These are phyloP conservation scores for Drosophila eohydei DNA, from an alignment of 2,888 invertebrate species.

Conservation along the genomic window DNA sequence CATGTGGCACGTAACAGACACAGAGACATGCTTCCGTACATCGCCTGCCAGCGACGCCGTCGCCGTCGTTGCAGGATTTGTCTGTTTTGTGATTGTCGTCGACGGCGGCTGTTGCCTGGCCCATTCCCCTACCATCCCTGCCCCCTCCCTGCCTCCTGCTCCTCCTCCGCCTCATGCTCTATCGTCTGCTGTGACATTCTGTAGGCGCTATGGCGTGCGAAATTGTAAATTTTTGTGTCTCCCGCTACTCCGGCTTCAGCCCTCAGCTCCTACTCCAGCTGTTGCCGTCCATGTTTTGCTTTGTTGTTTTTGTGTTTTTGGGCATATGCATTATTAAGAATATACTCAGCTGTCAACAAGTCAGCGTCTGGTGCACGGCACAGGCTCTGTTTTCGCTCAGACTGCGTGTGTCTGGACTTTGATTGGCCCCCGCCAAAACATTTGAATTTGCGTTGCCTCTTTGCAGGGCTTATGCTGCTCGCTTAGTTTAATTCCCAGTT, in stretches of 20 bases:
- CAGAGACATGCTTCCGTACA: conserved; percentile 67
- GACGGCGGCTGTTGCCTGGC: conserved; percentile 17
- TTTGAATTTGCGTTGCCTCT: conserved; percentile 34
- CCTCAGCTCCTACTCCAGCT: conserved; percentile 14
- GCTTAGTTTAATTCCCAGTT: conserved; percentile 8
- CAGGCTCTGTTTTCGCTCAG: conserved; percentile 12
- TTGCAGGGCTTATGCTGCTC: conserved; percentile 8
- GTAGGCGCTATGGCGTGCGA: conserved; percentile 79
- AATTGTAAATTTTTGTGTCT: conserved; percentile 74
- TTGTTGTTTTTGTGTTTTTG: conserved; percentile 50
- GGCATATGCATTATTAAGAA: conserved; percentile 76
- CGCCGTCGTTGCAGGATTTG: conserved; percentile 65
- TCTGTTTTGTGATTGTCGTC: conserved; percentile 70
- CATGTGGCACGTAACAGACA: conserved; percentile 80
- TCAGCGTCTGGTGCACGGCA: conserved; percentile 62
- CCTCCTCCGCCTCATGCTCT: not conserved
- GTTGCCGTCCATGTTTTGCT: conserved; percentile 39
- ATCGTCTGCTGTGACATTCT: conserved; percentile 63
- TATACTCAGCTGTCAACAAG: conserved; percentile 80
- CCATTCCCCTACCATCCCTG: not conserved
- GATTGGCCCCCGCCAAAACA: conserved; percentile 29
- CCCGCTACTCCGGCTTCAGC: conserved; percentile 1
- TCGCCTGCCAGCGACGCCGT: conserved; percentile 24
- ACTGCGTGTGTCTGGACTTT: conserved; percentile 24
- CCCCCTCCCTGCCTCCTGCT: not conserved